phyloP scores from a whole-genome alignment of 2,888 invertebrate species.

The Rambutsinella grinnellia region DNA sequence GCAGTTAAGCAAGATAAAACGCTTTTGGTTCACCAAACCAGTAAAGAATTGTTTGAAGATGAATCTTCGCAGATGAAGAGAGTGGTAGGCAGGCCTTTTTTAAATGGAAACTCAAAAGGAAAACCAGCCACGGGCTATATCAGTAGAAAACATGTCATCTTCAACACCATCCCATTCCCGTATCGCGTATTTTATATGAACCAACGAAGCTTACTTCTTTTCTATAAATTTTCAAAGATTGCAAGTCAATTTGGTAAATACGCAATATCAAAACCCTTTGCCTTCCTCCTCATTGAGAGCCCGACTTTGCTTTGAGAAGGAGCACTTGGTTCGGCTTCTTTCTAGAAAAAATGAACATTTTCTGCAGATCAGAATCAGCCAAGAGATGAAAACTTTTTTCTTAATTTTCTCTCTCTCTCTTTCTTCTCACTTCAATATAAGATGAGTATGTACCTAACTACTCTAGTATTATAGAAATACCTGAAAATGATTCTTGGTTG shows the following conservation, averaged over 20 bases:
- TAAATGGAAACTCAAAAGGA: not conserved
- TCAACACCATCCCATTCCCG: conserved; percentile 1
- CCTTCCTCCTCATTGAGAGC: no score
- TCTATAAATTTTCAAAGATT: not conserved
- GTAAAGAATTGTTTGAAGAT: not conserved
- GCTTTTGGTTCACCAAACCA: no score
- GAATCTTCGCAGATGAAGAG: not conserved
- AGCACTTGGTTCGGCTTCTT: not conserved
- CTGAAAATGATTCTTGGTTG: no score
- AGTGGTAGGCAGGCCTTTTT: not conserved
- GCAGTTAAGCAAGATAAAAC: no score
- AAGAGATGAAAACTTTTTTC: no score
- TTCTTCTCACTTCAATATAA: no score
- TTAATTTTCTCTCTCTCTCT: no score
- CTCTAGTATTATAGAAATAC: no score
- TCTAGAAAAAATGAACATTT: no score
- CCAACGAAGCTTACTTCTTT: not conserved
- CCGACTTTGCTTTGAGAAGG: not conserved
- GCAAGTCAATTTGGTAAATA: not conserved
- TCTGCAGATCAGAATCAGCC: no score
- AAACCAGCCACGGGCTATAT: conserved; percentile 15
- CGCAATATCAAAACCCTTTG: not conserved
- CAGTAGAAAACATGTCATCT: not conserved
- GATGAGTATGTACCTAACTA: no score
- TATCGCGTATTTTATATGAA: not conserved